Base-by-base conservation (phyloP, 1,140 invertebrate species). In the Hycleus cichorii region DNA sequence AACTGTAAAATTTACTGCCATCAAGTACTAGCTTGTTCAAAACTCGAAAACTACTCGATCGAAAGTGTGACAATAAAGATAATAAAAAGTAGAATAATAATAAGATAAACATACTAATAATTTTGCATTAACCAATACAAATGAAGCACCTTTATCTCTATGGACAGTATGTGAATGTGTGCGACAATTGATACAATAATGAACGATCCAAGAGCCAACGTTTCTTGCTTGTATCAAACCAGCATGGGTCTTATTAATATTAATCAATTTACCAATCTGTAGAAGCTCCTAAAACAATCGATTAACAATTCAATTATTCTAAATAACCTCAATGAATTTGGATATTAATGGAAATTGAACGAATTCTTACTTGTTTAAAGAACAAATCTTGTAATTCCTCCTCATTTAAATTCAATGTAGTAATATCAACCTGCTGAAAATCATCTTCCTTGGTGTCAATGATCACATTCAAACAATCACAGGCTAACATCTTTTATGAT, bases 81-180 rank as follows among this genome's bases (percentile, higher is more conserved):
- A 18, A 18, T 18, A 18, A 18, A 32, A 32, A 32, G 32, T 32
- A 1, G 7, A 32, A 32, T 32, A 32, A 5, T 32, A 32, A 32
- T 32, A 32, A 32, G 4, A 11, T 27, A n/a, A 24, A 76, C 72
- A 77, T 65, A 79, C 78, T 67, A 78, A 57, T 55, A 80, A 66
- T 61, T 75, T 69, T 32, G 66, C 66, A 64, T 73, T 74, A 50
- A 80, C 72, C 24, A 80, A 66, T 49, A 80, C 75, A 62, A 69
- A 69, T 53, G 74, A 71, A 46, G 77, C 77, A 59, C 77, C 77
- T 63, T 73, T 71, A 58, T 78, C 72, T 59, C 69, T 71, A 40
- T 79, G 76, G 5, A 80, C 66, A n/a, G 78, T 78, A 70, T 80
- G 77, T 10, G 78, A 78, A 58, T 77, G 73, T 25, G 65, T 49